These are phyloP conservation scores for Ceyx margarethae DNA, from an alignment of 2,113 vertebrate species.

Conservation along the genomic window DNA sequence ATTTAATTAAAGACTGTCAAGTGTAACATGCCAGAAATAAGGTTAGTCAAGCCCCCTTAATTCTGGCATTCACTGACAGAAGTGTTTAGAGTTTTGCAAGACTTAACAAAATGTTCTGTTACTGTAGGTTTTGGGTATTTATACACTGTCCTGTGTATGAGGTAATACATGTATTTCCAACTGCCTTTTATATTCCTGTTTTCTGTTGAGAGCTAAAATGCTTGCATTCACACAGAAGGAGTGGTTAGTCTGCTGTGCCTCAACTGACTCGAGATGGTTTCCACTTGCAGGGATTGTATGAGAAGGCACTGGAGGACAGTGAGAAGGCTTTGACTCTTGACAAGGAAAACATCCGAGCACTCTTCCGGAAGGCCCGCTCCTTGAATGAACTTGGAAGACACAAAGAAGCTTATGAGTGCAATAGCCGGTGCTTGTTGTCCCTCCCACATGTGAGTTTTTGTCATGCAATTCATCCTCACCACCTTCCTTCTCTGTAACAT, in stretches of 20 bases:
- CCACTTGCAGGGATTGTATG: conserved; percentile 79
- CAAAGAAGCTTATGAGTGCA: conserved; percentile 91
- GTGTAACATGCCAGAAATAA: not conserved
- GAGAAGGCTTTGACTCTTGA: conserved; percentile 82
- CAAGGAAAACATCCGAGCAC: conserved; percentile 80
- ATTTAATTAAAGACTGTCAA: not conserved
- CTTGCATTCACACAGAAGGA: not conserved
- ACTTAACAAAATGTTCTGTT: not conserved
- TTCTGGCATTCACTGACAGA: not conserved
- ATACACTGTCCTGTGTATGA: not conserved
- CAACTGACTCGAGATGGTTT: not conserved
- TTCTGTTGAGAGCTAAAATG: not conserved
- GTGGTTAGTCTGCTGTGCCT: not conserved
- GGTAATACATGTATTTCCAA: not conserved
- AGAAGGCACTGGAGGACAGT: conserved; percentile 84
- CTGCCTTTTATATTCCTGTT: not conserved
- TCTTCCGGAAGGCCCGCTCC: conserved; percentile 90
- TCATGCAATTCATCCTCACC: not conserved
- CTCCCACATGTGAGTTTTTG: conserved; percentile 83
- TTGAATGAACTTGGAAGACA: conserved; percentile 85
- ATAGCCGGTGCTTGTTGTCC: conserved; percentile 82
- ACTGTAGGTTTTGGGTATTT: not conserved
- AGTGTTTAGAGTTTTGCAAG: not conserved
- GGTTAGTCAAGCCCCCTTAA: not conserved
- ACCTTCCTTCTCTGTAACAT: not conserved